Base-by-base conservation (phyloP, 2,113 vertebrate genomes). In the Larimichthys crocea region DNA sequence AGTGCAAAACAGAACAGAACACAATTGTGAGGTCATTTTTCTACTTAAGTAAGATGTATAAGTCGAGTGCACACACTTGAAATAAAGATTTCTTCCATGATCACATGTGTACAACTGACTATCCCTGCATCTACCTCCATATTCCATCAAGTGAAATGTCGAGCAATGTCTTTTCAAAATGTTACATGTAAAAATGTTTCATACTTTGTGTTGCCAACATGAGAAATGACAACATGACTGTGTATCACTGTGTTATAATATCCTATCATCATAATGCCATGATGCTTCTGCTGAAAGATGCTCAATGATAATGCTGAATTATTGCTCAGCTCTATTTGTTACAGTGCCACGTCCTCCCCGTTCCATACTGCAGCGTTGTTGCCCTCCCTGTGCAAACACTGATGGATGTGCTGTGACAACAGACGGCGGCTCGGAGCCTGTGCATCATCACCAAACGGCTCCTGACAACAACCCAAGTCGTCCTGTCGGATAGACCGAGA, bases 391-490 rank as follows among this genome's bases (percentile, higher is more conserved):
- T 50, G 82, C 75, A 74, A 73, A 85, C 17, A 65, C 74, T 88
- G 93, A 94, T 82, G 84, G 89, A 91, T 88, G 85, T 83, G 79
- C 76, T 74, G 82, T 82, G 89, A 93, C 90, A 89, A 76, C 80
- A 82, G 90, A 86, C 82, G 86, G 83, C 80, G 73, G 88, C 90
- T 79, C 78, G 68, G 77, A 74, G 89, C 73, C 89, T 79, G 90
- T 59, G 90, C 88, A 87, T 91, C 91, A 82, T 89, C 85, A 88
- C 85, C 88, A 92, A 93, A 94, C 92, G 91, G 89, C 90, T 92
- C 88, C 79, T 93, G 94, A 94, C 94, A 95, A 90, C 91, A 89
- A 83, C 80, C 82, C 71, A 53, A 63, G 87, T 86, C 80, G 84
- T 80, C 87, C 87, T 83, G 83, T 83, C 80, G 71, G 84, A 84